Percentiles rank a stretch among this genome's conserved stretches.
Evolutionary conservation across 2,113 vertebrate species (phyloP).

Genomic region (Chaetops frenatus): DNA sequence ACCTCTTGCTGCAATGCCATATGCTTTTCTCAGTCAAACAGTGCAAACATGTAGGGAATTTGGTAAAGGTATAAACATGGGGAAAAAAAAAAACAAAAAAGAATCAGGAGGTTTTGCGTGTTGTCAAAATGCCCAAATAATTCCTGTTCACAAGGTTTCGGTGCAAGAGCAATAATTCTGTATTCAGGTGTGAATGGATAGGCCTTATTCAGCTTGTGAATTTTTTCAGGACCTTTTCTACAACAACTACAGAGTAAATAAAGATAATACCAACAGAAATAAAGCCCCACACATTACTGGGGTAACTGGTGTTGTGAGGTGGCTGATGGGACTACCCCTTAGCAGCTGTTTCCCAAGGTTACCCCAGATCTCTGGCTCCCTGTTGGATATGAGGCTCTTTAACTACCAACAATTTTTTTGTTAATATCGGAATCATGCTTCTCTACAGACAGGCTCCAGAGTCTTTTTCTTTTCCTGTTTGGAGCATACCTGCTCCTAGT

Average conservation of each 20-base stretch:
- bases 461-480: background rate
- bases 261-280: background rate
- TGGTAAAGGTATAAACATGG: background rate
- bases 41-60: background rate
- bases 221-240: background rate
- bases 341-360: background rate
- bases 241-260: background rate
- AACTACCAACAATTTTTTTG: background rate
- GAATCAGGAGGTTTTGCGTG: background rate
- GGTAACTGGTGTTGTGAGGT: background rate
- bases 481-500: background rate
- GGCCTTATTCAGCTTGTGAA: background rate
- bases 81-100: background rate
- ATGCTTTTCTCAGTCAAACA: background rate
- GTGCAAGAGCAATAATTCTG: background rate
- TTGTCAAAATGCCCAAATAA: background rate
- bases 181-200: background rate
- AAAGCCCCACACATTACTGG: background rate
- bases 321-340: accelerated
- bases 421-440: background rate
- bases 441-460: background rate
- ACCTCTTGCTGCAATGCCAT: background rate
- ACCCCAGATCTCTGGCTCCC: background rate
- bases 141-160: background rate
- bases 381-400: background rate